These are phyloP conservation scores for Latrodectus geometricus DNA, from an alignment of 1,140 invertebrate genomes.

Conservation along the genomic window DNA sequence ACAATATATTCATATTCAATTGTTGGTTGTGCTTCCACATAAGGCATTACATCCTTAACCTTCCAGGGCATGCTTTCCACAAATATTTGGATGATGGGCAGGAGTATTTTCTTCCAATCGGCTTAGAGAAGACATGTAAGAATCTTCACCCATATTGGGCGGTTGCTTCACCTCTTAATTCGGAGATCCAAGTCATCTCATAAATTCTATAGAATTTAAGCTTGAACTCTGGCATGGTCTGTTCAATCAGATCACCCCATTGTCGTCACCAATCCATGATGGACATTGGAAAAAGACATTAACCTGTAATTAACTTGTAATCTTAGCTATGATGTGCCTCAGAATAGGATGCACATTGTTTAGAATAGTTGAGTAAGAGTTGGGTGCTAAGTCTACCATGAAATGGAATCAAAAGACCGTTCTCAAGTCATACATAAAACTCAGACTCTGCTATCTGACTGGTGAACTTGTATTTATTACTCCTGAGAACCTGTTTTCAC, in stretches of 20 bases:
- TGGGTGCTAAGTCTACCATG: too few species aligned
- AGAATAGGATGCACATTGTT: too few species aligned
- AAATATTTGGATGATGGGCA: background rate
- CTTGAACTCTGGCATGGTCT: background rate
- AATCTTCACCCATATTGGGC: background rate
- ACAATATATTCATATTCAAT: background rate
- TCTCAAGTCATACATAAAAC: too few species aligned
- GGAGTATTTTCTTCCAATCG: background rate
- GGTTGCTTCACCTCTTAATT: background rate
- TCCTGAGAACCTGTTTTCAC: too few species aligned
- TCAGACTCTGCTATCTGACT: too few species aligned
- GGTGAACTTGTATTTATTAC: too few species aligned
- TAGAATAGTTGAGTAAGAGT: too few species aligned
- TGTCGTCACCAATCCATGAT: background rate
- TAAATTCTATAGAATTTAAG: background rate
- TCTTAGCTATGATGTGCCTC: too few species aligned
- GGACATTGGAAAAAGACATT: background rate
- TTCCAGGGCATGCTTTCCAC: background rate
- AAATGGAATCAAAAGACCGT: too few species aligned
- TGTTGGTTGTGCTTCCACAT: background rate
- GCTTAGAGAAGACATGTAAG: background rate
- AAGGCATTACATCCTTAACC: background rate
- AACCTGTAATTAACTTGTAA: too few species aligned
- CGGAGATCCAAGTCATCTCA: background rate
- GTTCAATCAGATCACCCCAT: background rate